Evolutionary conservation across 2,888 invertebrate genomes (phyloP).

Genomic region (Malachius bipustulatus): DNA sequence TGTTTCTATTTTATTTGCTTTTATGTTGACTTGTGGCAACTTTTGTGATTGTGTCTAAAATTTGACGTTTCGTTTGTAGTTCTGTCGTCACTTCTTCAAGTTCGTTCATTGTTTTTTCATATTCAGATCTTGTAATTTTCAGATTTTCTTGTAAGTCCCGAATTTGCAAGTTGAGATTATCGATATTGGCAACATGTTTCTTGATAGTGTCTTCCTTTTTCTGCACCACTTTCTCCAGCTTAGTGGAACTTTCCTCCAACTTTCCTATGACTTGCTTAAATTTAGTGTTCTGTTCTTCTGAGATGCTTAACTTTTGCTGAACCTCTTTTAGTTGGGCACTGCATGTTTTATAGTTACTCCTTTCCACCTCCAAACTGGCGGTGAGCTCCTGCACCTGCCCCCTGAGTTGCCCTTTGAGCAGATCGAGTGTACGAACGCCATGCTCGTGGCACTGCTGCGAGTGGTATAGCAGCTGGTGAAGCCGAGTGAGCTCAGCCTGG

Average conservation of each 20-base stretch:
- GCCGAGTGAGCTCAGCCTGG: conserved; percentile 37
- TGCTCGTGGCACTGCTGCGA: conserved; percentile 41
- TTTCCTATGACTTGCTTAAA: conserved; percentile 25
- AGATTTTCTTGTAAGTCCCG: conserved; percentile 25
- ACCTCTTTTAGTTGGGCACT: conserved; percentile 20
- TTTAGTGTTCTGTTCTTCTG: conserved; percentile 25
- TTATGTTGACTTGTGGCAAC: conserved; percentile 20
- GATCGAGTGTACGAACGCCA: too few species aligned
- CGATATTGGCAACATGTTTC: too few species aligned
- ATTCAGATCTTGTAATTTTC: conserved; percentile 18
- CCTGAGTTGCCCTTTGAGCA: too few species aligned
- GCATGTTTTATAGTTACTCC: conserved; percentile 19
- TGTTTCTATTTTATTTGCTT: too few species aligned
- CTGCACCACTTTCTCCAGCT: conserved; percentile 27
- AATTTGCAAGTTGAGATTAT: conserved; percentile 22
- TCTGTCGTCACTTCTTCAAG: conserved; percentile 25
- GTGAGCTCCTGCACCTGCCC: too few species aligned
- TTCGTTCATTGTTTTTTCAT: conserved; percentile 22
- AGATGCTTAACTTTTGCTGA: too few species aligned
- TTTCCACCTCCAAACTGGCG: too few species aligned
- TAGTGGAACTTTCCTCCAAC: conserved; percentile 29
- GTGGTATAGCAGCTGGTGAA: conserved; percentile 40
- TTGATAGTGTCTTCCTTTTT: conserved; percentile 31
- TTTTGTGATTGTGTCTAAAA: conserved; percentile 31
- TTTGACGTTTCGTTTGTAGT: conserved; percentile 23